Conservation (phyloP, 2,888 invertebrate genomes). For the Agelastica alni region DNA sequence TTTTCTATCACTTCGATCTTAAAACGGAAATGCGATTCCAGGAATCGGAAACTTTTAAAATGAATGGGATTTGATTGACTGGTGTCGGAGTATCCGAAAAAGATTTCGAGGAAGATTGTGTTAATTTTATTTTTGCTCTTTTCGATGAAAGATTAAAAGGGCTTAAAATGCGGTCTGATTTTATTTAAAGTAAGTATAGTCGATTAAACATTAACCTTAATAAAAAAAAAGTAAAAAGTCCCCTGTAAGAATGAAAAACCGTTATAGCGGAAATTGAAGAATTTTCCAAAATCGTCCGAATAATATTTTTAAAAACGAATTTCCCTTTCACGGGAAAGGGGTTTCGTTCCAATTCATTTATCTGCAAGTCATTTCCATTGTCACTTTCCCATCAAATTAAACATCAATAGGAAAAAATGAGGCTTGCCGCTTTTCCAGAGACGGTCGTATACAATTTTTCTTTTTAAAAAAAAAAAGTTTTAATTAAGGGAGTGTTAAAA, state of each 20-base stretch:
- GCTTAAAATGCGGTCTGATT: no score
- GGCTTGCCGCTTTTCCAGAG: constrained; percentile 9
- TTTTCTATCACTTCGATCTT: constrained; percentile 9
- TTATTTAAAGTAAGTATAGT: no score
- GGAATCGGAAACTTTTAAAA: constrained; percentile 5
- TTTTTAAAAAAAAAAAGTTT: constrained; percentile 22
- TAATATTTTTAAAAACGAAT: constrained; percentile 6
- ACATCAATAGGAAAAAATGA: constrained; percentile 21
- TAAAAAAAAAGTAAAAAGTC: no score
- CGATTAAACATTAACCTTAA: no score
- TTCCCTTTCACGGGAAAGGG: not conserved
- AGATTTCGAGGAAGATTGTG: constrained; percentile 2
- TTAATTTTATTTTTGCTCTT: constrained; percentile 8
- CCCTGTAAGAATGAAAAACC: not conserved
- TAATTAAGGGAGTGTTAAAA: constrained; percentile 29
- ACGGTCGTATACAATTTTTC: constrained; percentile 24
- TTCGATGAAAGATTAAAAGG: no score
- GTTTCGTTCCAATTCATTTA: constrained; percentile 19
- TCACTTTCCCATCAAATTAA: constrained; percentile 19
- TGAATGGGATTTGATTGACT: constrained; percentile 6
- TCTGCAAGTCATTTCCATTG: constrained; percentile 16
- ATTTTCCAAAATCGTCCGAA: not conserved
- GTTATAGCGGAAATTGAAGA: not conserved
- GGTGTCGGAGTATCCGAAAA: not conserved
- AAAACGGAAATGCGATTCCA: constrained; percentile 4